Conservation (phyloP, 2,113 vertebrate genomes). For the Cheilinus undulatus region DNA sequence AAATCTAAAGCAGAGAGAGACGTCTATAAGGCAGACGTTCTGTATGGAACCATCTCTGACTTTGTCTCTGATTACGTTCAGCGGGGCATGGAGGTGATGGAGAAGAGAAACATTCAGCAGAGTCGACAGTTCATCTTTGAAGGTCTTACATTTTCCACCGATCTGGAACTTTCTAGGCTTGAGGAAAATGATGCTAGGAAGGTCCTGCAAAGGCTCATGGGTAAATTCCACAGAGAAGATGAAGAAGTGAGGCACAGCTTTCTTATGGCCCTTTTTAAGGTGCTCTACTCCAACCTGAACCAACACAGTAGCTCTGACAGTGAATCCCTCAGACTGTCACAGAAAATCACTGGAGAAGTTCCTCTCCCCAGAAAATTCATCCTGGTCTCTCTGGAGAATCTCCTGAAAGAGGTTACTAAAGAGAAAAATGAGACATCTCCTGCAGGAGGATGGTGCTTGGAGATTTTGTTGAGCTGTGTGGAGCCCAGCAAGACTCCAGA, state of each 20-base stretch:
- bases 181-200: not conserved
- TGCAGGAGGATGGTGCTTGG: slow-evolving; percentile 4
- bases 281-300: not conserved
- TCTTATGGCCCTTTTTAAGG: not conserved
- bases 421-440: not conserved
- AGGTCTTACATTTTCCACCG: rapidly evolving
- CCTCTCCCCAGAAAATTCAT: not conserved
- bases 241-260: not conserved
- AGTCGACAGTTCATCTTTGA: not conserved
- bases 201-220: slow-evolving; percentile 19
- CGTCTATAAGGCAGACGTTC: slow-evolving; percentile 35
- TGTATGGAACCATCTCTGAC: slow-evolving; percentile 21
- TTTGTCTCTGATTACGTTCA: not conserved
- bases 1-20: not conserved
- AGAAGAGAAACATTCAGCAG: rapidly evolving
- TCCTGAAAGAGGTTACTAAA: not conserved
- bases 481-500: not conserved
- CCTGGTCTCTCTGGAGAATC: slow-evolving; percentile 5
- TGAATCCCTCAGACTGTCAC: not conserved
- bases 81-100: not conserved
- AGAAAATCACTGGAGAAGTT: not conserved
- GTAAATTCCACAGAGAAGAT: not conserved
- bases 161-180: not conserved
- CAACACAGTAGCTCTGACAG: rapidly evolving
- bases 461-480: not conserved